Percentiles rank a stretch among this genome's conserved stretches.
phyloP scores from a whole-genome alignment of 2,797 vertebrate species.

The Eurystomus glaucurus region DNA sequence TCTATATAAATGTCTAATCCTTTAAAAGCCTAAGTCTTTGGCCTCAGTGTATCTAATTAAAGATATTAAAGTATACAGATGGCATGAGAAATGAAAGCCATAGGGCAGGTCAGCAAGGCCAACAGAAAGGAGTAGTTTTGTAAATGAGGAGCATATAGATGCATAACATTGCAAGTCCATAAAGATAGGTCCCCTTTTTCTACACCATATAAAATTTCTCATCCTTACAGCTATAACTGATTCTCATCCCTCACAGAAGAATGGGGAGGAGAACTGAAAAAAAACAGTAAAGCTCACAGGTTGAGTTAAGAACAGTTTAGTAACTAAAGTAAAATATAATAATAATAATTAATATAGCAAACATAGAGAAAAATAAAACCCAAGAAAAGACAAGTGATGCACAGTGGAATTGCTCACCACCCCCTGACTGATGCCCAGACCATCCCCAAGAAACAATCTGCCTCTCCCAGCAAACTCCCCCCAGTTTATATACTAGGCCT shows the following conservation, averaged over 20 bases:
- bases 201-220: neutral
- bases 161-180: neutral
- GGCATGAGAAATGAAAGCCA: conserved; percentile 15
- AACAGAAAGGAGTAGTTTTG: neutral
- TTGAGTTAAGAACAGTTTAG: neutral
- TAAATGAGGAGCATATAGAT: neutral
- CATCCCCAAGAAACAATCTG: neutral
- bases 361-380: neutral
- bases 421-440: no score
- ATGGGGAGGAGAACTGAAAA: neutral
- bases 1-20: conserved; percentile 21
- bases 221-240: neutral
- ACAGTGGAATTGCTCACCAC: neutral
- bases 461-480: neutral
- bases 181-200: neutral
- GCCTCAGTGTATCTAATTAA: conserved; percentile 47
- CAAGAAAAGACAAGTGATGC: neutral
- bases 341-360: neutral
- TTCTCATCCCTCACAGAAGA: no score
- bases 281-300: neutral
- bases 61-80: conserved; percentile 18
- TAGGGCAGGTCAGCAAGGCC: conserved; percentile 13
- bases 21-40: conserved; percentile 47
- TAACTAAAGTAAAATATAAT: neutral
- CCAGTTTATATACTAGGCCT: neutral